A percentile compares a stretch with the other conserved stretches of the same genome.
Evolutionary conservation across 2,797 vertebrate species (phyloP).

Genomic region (Champsocephalus esox): DNA sequence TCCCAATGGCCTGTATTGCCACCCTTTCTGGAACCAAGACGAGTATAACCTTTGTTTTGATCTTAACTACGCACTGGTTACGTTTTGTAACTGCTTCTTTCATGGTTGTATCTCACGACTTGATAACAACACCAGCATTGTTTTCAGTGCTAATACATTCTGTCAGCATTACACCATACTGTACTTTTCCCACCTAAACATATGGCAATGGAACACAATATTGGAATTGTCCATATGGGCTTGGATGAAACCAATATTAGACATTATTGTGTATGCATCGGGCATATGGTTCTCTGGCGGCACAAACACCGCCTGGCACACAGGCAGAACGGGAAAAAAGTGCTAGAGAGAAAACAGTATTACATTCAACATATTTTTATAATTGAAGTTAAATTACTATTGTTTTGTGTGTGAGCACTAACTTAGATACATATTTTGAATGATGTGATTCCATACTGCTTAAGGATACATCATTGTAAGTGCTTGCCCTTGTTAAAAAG

Average conservation of each 20-base stretch:
- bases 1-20: too few relatives aligned
- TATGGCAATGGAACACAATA: not conserved
- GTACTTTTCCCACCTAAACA: not conserved
- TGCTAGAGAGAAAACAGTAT: not conserved
- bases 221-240: slow-evolving; percentile 12
- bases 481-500: not conserved
- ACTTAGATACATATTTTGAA: too few relatives aligned
- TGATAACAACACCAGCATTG: too few relatives aligned
- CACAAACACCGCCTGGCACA: not conserved
- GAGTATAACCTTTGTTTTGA: too few relatives aligned
- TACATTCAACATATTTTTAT: not conserved
- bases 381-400: not conserved
- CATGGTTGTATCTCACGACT: not conserved
- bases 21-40: too few relatives aligned
- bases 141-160: too few relatives aligned
- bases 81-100: not conserved
- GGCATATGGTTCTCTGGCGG: not conserved
- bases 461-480: not conserved
- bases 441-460: not conserved
- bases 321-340: not conserved
- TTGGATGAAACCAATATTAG: not conserved
- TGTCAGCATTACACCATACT: not conserved
- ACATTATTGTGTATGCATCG: not conserved
- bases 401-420: not conserved
- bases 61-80: not conserved